Evolutionary conservation across 2,888 invertebrate species (phyloP).

Genomic region (Acanthopleura granulata): DNA sequence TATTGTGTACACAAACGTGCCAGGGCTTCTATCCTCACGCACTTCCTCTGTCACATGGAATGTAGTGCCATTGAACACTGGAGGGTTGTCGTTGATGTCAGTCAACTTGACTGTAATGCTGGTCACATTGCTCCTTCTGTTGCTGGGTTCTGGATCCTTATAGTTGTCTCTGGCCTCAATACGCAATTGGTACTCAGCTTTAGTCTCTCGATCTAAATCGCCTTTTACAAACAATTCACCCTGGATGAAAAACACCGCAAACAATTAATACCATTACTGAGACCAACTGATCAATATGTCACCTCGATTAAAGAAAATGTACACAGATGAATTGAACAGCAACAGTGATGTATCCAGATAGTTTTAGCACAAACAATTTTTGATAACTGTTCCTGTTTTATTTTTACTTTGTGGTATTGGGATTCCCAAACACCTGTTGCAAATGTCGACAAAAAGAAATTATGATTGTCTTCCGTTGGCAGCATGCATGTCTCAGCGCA

Average conservation of each 20-base stretch:
- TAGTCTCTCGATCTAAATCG: constrained; percentile 80
- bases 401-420: no score
- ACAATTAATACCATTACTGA: background rate
- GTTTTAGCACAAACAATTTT: no score
- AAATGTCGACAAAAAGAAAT: no score
- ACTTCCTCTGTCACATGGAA: constrained; percentile 34
- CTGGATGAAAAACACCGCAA: constrained; percentile 33
- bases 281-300: no score
- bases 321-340: no score
- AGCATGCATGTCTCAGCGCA: no score
- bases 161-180: constrained; percentile 81
- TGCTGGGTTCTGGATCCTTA: constrained; percentile 73
- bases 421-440: no score
- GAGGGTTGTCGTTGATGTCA: constrained; percentile 93
- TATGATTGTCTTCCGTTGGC: no score
- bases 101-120: constrained; percentile 77
- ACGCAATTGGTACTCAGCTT: constrained; percentile 78
- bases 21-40: constrained; percentile 40
- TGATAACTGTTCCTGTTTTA: no score
- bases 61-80: constrained; percentile 75
- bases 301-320: no score
- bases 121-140: constrained; percentile 71
- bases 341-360: no score
- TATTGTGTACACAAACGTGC: constrained; percentile 43
- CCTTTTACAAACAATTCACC: constrained; percentile 67